Percentiles rank a stretch among this genome's conserved stretches.
Evolutionary conservation across 2,113 vertebrate genomes (phyloP).

Genomic region (Cottus gobio): DNA sequence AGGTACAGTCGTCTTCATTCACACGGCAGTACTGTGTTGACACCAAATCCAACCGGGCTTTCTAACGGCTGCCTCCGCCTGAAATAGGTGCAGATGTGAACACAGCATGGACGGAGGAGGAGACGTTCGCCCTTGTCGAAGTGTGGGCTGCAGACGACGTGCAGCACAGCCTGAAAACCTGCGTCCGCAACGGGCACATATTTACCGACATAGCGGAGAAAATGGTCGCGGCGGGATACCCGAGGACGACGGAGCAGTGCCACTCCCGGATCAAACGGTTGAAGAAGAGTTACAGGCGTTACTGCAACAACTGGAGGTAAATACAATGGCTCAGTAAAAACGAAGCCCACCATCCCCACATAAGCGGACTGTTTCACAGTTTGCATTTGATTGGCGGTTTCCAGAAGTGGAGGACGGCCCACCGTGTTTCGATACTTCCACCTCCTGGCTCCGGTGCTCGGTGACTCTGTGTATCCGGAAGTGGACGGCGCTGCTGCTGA

Average conservation of each 20-base stretch:
- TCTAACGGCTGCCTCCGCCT: fast-evolving
- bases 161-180: constrained; percentile 74
- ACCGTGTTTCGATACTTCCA: constrained; percentile 69
- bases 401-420: constrained; percentile 64
- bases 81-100: constrained; percentile 36
- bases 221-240: constrained; percentile 60
- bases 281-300: constrained; percentile 75
- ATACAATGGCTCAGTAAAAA: not conserved
- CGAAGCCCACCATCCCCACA: not conserved
- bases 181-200: constrained; percentile 73
- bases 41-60: not conserved
- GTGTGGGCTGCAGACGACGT: constrained; percentile 75
- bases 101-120: constrained; percentile 71
- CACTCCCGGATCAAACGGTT: constrained; percentile 73
- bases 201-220: constrained; percentile 67
- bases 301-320: constrained; percentile 72
- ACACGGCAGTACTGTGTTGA: not conserved
- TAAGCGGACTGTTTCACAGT: not conserved
- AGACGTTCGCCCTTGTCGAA: constrained; percentile 71
- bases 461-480: constrained; percentile 20
- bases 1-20: constrained; percentile 34
- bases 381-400: not conserved
- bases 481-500: constrained; percentile 36
- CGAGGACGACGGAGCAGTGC: constrained; percentile 73
- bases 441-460: constrained; percentile 76